These are phyloP conservation scores for Epizoanthus ramosus DNA, from an alignment of 92 coral and sea anemone species.

Conservation along the genomic window DNA sequence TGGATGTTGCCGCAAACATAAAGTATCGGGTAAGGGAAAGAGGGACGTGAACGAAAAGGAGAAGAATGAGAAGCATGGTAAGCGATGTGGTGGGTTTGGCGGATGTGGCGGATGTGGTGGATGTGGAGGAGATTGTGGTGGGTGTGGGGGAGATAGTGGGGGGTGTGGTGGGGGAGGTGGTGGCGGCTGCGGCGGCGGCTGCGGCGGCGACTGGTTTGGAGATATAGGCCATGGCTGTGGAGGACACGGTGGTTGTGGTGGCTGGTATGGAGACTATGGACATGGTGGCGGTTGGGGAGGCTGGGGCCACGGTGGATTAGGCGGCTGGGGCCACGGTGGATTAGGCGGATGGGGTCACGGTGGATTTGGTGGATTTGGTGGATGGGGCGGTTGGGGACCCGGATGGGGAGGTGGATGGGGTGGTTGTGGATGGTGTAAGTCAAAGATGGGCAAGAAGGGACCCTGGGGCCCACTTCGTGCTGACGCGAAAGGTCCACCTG, in stretches of 20 bases:
- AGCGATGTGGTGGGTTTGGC: slow-evolving; percentile 22
- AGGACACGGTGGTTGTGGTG: slow-evolving; percentile 48
- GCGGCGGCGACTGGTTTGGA: slow-evolving; percentile 42
- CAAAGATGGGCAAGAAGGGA: slow-evolving; percentile 61
- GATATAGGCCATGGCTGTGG: slow-evolving; percentile 43
- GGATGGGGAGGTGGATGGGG: slow-evolving; percentile 57
- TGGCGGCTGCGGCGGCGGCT: not conserved
- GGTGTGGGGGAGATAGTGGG: not conserved
- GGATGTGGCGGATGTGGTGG: slow-evolving; percentile 27
- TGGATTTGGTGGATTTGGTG: slow-evolving; percentile 53
- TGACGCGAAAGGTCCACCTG: not conserved
- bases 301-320: slow-evolving; percentile 51
- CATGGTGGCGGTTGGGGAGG: slow-evolving; percentile 44
- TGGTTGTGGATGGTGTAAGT: slow-evolving; percentile 61
- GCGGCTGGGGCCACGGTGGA: slow-evolving; percentile 54
- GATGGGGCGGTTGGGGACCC: slow-evolving; percentile 37
- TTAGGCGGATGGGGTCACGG: slow-evolving; percentile 45
- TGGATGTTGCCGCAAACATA: slow-evolving; percentile 52
- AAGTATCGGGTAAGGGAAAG: slow-evolving; percentile 34
- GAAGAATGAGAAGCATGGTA: slow-evolving; percentile 7
- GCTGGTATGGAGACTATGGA: slow-evolving; percentile 33
- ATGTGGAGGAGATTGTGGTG: not conserved
- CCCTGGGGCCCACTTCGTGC: slow-evolving; percentile 16
- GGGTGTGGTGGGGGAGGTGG: not conserved
- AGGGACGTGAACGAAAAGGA: slow-evolving; percentile 30